These are phyloP conservation scores for Meta bourneti DNA, from an alignment of 2,888 invertebrate species.

Conservation along the genomic window DNA sequence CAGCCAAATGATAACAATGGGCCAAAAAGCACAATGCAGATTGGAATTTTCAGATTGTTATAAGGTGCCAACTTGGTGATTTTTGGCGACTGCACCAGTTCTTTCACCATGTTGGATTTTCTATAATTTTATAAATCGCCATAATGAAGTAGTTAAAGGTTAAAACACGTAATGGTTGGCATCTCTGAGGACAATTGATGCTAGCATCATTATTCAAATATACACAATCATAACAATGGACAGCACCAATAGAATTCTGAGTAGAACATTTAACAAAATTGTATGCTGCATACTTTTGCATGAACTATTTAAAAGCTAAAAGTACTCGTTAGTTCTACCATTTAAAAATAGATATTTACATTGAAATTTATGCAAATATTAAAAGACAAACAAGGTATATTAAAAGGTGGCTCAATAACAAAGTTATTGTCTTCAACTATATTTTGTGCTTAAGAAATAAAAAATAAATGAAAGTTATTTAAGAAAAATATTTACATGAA, in stretches of 20 bases:
- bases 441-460: not conserved
- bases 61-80: no score
- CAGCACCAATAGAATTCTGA: constrained; percentile 51
- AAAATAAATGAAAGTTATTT: not conserved
- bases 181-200: not conserved
- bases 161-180: no score
- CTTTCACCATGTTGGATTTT: no score
- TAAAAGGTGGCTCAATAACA: not conserved
- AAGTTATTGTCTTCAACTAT: not conserved
- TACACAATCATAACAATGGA: constrained; percentile 29
- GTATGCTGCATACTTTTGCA: constrained; percentile 33
- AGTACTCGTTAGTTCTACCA: not conserved
- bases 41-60: no score
- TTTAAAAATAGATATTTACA: not conserved
- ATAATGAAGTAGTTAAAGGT: no score
- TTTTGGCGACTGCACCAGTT: no score
- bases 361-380: not conserved
- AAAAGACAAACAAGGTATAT: not conserved
- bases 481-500: not conserved
- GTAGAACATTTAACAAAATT: constrained; percentile 20
- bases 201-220: not conserved
- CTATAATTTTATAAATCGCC: no score
- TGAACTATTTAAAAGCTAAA: constrained; percentile 1
- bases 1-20: no score
- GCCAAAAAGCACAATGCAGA: no score